Base-by-base conservation (phyloP, 2,797 vertebrate genomes). In the Clarias fuscus region DNA sequence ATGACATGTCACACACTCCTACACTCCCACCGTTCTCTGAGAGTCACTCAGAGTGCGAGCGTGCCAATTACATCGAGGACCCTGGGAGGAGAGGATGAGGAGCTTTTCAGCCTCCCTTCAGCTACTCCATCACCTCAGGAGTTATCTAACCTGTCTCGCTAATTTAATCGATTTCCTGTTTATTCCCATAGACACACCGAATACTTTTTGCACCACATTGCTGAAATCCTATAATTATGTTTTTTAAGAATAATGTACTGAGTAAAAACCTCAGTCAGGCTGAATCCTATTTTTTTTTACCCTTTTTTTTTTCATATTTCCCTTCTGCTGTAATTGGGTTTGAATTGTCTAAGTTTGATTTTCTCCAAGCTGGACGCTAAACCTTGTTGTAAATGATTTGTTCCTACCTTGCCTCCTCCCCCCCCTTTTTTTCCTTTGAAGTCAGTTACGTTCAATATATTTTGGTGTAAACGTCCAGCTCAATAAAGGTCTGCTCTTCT, bases 1-100 rank as follows among this genome's bases (percentile, higher is more conserved):
- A 27, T 53, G 82, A 64, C 37, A 20, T 65, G 70, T 72, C 75
- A 84, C 82, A 83, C 71, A 87, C 87, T 86, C 78, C 65, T 24
- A 75, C 84, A 70, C 85, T 86, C 72, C 82, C 72, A 84, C 62
- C 70, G 33, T 87, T 59, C 84, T 89, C 78, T 70, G 59, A 81
- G 81, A 88, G 84, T 72, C 80, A 65, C 59, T 82, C 24, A 30
- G 58, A 78, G 73, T 68, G 78, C 48, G 2, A 61, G 85, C 33
- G 27, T 73, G 59, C 78, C 78, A 82, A 58, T 86, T 82, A 72
- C 72, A 6, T 48, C 40, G 33, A 68, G 81, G 64, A 48, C 62
- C 61, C 53, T 22, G 33, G 64, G 33, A 83, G 72, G 67, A 65
- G 43, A 71, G 56, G 56, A 67, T 70, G 64, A 77, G 70, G 82